Evolutionary conservation across 2,888 invertebrate species (phyloP).

Genomic region (Heteromyza rotundicornis): DNA sequence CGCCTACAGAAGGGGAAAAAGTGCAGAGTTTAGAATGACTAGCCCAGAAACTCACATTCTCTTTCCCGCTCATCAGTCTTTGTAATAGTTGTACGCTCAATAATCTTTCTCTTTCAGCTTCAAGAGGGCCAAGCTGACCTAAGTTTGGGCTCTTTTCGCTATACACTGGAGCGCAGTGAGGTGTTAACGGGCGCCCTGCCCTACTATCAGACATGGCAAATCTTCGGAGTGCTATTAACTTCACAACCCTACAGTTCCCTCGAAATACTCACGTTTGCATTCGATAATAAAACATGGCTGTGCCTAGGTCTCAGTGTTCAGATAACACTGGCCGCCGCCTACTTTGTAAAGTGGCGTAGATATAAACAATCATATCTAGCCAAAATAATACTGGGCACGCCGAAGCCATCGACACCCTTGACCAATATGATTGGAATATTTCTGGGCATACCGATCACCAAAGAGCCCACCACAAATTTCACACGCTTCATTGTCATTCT

Average conservation of each 20-base stretch:
- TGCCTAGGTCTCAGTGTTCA: slow-evolving; percentile 31
- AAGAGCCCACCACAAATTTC: slow-evolving; percentile 30
- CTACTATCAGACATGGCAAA: slow-evolving; percentile 40
- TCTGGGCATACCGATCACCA: slow-evolving; percentile 18
- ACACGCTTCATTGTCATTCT: slow-evolving; percentile 29
- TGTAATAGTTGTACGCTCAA: too few species aligned
- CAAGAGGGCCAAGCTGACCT: slow-evolving; percentile 33
- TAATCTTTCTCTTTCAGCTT: slow-evolving; percentile 27
- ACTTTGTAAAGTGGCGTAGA: not conserved
- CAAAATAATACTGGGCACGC: too few species aligned
- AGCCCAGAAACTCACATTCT: too few species aligned
- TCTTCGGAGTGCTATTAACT: slow-evolving; percentile 28
- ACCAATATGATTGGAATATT: slow-evolving; percentile 22
- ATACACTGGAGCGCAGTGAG: slow-evolving; percentile 32
- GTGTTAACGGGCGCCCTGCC: slow-evolving; percentile 35
- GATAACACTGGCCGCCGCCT: slow-evolving; percentile 16
- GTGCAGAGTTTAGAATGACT: too few species aligned
- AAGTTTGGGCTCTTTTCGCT: slow-evolving; percentile 41
- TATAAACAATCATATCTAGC: too few species aligned
- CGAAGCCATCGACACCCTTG: slow-evolving; percentile 1
- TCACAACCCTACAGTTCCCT: slow-evolving; percentile 34
- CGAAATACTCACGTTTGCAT: slow-evolving; percentile 38
- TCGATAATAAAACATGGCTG: slow-evolving; percentile 36
- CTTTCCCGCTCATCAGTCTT: too few species aligned
- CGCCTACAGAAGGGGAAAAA: too few species aligned